Percentiles rank a stretch among this genome's conserved stretches.
Evolutionary conservation across 2,888 invertebrate species (phyloP).

Genomic region (Perizoma flavofasciatum): DNA sequence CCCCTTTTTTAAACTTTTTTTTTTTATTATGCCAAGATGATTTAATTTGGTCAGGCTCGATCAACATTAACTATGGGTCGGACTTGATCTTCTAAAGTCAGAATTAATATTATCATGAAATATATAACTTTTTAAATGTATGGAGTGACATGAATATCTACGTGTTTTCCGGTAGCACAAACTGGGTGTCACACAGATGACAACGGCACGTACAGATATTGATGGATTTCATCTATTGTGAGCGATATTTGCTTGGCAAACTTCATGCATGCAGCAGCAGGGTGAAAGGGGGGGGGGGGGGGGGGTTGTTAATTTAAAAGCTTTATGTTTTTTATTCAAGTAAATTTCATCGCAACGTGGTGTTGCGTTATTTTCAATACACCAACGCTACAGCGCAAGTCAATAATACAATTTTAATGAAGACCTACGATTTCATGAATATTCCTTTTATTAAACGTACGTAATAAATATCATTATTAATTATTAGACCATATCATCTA

Average conservation of each 20-base stretch:
- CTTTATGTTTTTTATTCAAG: conserved; percentile 1
- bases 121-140: background rate
- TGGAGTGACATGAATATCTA: conserved; percentile 5
- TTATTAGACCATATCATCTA: too few relatives aligned
- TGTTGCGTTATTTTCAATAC: background rate
- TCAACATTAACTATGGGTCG: too few relatives aligned
- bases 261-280: conserved; percentile 5
- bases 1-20: conserved; percentile 9
- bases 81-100: too few relatives aligned
- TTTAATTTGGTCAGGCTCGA: too few relatives aligned
- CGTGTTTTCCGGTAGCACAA: conserved; percentile 14
- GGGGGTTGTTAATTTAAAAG: conserved; percentile 5
- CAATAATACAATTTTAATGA: too few relatives aligned
- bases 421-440: too few relatives aligned
- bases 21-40: too few relatives aligned
- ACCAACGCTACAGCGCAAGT: background rate
- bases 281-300: background rate
- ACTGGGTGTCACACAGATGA: conserved; percentile 16
- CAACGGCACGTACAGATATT: conserved; percentile 17
- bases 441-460: too few relatives aligned
- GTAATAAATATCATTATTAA: too few relatives aligned
- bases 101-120: too few relatives aligned
- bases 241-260: conserved; percentile 20
- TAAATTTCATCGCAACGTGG: background rate
- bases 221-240: conserved; percentile 27